Percentiles rank a stretch among this genome's conserved stretches.
phyloP scores from a whole-genome alignment of 2,888 invertebrate genomes.

The Tridacna crocea region DNA sequence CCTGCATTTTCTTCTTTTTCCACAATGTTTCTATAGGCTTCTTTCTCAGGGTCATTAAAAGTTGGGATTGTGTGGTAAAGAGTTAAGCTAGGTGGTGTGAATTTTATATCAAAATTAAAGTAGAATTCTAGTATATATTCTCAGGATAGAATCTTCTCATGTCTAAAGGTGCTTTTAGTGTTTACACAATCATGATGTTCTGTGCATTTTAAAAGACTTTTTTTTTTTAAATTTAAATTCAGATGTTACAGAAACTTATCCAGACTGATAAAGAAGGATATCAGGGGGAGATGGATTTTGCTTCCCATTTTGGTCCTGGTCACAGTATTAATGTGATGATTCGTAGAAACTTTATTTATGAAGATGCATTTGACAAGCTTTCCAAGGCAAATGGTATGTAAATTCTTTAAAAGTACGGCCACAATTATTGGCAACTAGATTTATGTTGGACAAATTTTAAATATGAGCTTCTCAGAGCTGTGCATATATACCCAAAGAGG shows the following conservation, averaged over 20 bases:
- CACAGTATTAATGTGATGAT: slow-evolving; percentile 85
- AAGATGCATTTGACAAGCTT: slow-evolving; percentile 98
- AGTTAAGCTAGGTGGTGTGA: too few species aligned
- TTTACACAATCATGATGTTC: neutral
- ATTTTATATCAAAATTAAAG: too few species aligned
- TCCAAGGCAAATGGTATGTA: slow-evolving; percentile 92
- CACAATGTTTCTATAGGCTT: too few species aligned
- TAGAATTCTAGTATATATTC: too few species aligned
- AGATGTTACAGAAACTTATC: slow-evolving; percentile 84
- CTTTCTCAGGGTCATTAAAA: too few species aligned
- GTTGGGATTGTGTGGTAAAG: too few species aligned
- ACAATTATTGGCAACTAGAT: neutral
- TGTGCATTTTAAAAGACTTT: neutral
- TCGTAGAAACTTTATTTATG: slow-evolving; percentile 95
- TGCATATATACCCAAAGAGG: too few species aligned
- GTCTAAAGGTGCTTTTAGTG: neutral
- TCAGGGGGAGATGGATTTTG: slow-evolving; percentile 86
- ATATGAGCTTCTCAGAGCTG: too few species aligned
- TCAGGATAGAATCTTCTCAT: neutral
- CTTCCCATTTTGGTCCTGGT: slow-evolving; percentile 88
- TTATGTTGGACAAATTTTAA: neutral
- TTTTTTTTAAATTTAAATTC: slow-evolving; percentile 23
- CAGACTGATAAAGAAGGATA: slow-evolving; percentile 88
- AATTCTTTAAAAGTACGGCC: neutral
- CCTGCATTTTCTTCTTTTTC: too few species aligned